Conservation (phyloP, 2,888 invertebrate genomes). For the Nysson spinosus region DNA sequence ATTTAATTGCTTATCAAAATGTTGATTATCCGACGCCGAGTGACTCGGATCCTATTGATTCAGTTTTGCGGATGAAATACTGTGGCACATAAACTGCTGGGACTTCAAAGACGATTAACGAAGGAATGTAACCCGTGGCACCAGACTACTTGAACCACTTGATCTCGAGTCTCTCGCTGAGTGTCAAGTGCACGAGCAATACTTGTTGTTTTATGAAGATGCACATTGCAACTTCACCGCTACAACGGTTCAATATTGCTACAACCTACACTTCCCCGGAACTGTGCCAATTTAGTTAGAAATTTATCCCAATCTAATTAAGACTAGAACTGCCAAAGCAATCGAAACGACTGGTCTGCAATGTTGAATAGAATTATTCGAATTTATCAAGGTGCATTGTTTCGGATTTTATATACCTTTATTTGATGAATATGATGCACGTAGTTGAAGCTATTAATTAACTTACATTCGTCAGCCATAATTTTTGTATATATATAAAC, state of each 20-base stretch:
- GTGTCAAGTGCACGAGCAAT: slow-evolving; percentile 47
- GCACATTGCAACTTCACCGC: slow-evolving; percentile 26
- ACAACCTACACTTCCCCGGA: slow-evolving; percentile 21
- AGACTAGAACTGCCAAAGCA: too few species aligned
- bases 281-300: background rate
- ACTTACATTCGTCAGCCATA: too few species aligned
- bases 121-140: slow-evolving; percentile 28
- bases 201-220: slow-evolving; percentile 25
- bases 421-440: too few species aligned
- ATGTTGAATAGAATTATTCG: too few species aligned
- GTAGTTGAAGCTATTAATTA: too few species aligned
- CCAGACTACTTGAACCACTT: slow-evolving; percentile 46
- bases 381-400: too few species aligned
- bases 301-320: too few species aligned
- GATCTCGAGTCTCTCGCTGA: slow-evolving; percentile 33
- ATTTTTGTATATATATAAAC: too few species aligned
- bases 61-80: slow-evolving; percentile 1
- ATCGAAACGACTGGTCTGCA: too few species aligned
- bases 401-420: too few species aligned
- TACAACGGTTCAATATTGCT: slow-evolving; percentile 32
- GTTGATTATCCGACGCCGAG: too few species aligned
- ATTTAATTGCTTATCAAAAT: too few species aligned
- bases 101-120: slow-evolving; percentile 27
- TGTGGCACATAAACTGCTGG: background rate
- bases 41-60: background rate